Evolutionary conservation across 2,888 invertebrate species (phyloP).

Genomic region (Papilio demoleus): DNA sequence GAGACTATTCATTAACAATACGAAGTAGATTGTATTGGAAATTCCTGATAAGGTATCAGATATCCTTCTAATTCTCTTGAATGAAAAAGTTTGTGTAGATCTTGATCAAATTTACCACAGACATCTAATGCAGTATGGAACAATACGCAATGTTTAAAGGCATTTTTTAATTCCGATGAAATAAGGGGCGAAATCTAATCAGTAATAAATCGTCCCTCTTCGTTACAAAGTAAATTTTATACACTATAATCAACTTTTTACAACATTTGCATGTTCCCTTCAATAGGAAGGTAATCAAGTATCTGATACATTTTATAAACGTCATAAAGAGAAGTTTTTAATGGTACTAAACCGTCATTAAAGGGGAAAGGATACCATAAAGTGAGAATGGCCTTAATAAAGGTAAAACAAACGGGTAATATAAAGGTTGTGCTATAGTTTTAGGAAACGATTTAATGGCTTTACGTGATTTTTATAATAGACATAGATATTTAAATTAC

Average conservation of each 20-base stretch:
- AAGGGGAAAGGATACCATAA: constrained; percentile 23
- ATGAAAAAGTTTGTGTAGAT: too few relatives aligned
- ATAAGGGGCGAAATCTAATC: too few relatives aligned
- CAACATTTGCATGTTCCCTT: constrained; percentile 11
- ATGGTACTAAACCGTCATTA: constrained; percentile 29
- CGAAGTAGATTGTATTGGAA: too few relatives aligned
- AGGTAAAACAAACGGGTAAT: constrained; percentile 32
- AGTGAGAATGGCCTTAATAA: constrained; percentile 34
- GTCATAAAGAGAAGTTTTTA: constrained; percentile 32
- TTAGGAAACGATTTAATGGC: constrained; percentile 25
- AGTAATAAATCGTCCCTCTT: background rate
- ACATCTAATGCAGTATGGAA: too few relatives aligned
- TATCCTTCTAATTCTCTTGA: too few relatives aligned
- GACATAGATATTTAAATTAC: too few relatives aligned
- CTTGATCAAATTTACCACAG: too few relatives aligned
- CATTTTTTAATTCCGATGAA: too few relatives aligned
- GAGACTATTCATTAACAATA: too few relatives aligned
- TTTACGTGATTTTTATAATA: constrained; percentile 1
- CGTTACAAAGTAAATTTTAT: constrained; percentile 9
- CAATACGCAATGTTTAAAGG: too few relatives aligned
- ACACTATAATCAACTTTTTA: background rate
- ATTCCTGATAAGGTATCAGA: too few relatives aligned
- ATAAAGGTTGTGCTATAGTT: constrained; percentile 22
- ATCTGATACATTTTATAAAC: constrained; percentile 3
- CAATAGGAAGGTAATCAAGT: constrained; percentile 21